phyloP scores from a whole-genome alignment of 2,797 vertebrate genomes.

The Distichodus sexfasciatus region DNA sequence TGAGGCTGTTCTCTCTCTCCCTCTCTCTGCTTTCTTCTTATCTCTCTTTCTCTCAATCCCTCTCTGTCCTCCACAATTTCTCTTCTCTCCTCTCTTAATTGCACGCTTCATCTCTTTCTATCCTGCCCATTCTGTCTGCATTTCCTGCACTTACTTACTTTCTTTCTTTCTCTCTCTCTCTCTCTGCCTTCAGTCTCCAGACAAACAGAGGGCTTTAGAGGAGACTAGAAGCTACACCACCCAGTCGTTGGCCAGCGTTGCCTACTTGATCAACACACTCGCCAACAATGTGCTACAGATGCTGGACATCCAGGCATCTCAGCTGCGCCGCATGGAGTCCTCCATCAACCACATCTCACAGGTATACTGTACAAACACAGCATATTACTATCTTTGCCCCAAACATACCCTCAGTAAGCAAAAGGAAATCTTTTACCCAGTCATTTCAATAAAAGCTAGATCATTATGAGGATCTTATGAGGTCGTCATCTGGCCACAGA shows the following conservation, averaged over 20 bases:
- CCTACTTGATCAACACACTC: slow-evolving; percentile 97
- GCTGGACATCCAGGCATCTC: slow-evolving; percentile 97
- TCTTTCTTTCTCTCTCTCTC: slow-evolving; percentile 2
- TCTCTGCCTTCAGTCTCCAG: slow-evolving; percentile 78
- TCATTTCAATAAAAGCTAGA: too few relatives aligned
- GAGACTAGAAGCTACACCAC: slow-evolving; percentile 99
- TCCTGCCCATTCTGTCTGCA: too few relatives aligned
- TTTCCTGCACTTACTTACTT: not conserved
- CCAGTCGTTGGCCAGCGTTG: slow-evolving; percentile 95
- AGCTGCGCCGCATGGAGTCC: slow-evolving; percentile 96
- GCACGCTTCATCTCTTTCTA: too few relatives aligned
- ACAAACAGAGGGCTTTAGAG: slow-evolving; percentile 94
- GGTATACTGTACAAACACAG: slow-evolving; percentile 62
- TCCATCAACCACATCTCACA: slow-evolving; percentile 99
- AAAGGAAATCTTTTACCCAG: too few relatives aligned
- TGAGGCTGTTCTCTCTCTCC: too few relatives aligned
- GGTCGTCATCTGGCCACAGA: too few relatives aligned
- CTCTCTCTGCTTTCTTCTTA: too few relatives aligned
- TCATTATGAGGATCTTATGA: too few relatives aligned
- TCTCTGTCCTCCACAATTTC: too few relatives aligned
- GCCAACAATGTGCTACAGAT: slow-evolving; percentile 99
- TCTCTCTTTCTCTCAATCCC: too few relatives aligned
- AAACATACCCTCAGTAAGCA: too few relatives aligned
- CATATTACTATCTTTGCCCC: not conserved
- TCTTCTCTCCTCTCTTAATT: too few relatives aligned